These are phyloP conservation scores for Tiaroga cobitis DNA, from an alignment of 2,797 vertebrate genomes.

Conservation along the genomic window DNA sequence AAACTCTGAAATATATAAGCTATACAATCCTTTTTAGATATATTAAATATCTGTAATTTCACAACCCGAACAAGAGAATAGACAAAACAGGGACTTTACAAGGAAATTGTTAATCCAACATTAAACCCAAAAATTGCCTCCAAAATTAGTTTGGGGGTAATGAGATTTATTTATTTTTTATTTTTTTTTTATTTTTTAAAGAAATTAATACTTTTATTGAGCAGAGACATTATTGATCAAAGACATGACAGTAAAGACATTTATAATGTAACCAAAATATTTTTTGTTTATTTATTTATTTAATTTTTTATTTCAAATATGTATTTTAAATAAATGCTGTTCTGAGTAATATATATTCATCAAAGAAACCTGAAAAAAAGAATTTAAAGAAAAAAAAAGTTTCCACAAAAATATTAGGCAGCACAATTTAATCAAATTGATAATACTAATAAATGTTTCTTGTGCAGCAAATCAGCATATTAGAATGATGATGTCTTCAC, in stretches of 20 bases:
- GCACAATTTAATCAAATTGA: not conserved
- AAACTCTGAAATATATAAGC: no score
- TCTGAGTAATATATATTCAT: not conserved
- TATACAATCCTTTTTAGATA: not conserved
- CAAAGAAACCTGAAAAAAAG: not conserved
- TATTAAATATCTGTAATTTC: not conserved
- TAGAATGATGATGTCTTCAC: not conserved
- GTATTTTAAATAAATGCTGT: not conserved
- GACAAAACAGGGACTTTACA: no score
- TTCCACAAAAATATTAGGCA: not conserved
- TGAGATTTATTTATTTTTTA: not conserved
- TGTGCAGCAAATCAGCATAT: not conserved
- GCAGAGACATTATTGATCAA: not conserved
- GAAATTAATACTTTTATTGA: not conserved
- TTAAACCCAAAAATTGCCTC: no score
- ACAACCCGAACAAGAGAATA: not conserved
- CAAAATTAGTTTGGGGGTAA: not conserved
- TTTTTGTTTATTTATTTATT: no score
- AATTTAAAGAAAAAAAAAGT: not conserved
- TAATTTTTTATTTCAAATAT: no score
- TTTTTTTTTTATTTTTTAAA: not conserved
- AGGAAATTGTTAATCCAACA: no score
- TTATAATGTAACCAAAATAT: not conserved
- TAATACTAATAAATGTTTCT: not conserved
- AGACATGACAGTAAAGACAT: not conserved